phyloP scores from a whole-genome alignment of 2,113 vertebrate genomes.

The Sander lucioperca region DNA sequence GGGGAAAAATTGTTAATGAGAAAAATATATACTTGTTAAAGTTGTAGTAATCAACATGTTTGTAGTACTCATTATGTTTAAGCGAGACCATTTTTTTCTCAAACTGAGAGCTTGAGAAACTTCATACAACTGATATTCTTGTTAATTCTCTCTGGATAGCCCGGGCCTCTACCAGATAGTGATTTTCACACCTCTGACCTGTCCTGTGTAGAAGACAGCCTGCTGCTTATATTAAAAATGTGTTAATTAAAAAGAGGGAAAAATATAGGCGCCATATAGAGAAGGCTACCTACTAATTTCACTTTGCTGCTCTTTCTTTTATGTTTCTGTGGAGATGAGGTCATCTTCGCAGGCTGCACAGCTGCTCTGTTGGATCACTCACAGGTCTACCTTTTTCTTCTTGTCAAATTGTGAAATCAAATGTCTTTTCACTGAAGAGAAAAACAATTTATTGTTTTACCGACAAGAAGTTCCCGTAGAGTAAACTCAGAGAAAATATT shows the following conservation, averaged over 20 bases:
- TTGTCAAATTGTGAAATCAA: slow-evolving; percentile 17
- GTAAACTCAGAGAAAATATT: slow-evolving; percentile 30
- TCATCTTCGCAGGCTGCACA: slow-evolving; percentile 64
- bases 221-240: slow-evolving; percentile 51
- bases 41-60: not conserved
- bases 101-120: not conserved
- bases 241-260: slow-evolving; percentile 69
- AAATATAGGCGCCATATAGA: slow-evolving; percentile 61
- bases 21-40: not conserved
- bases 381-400: not conserved
- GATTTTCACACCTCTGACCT: slow-evolving; percentile 53
- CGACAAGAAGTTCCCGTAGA: not conserved
- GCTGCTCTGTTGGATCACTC: slow-evolving; percentile 40
- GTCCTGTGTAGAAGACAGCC: slow-evolving; percentile 43
- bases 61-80: not conserved
- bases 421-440: not conserved
- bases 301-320: slow-evolving; percentile 49
- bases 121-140: not conserved
- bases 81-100: not conserved
- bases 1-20: not conserved
- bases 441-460: slow-evolving; percentile 10
- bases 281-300: slow-evolving; percentile 41
- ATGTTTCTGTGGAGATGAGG: slow-evolving; percentile 64
- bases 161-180: slow-evolving; percentile 14
- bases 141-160: not conserved